A percentile compares a stretch with the other conserved stretches of the same genome.
phyloP scores from a whole-genome alignment of 2,113 vertebrate species.

The Urocitellus parryii region DNA sequence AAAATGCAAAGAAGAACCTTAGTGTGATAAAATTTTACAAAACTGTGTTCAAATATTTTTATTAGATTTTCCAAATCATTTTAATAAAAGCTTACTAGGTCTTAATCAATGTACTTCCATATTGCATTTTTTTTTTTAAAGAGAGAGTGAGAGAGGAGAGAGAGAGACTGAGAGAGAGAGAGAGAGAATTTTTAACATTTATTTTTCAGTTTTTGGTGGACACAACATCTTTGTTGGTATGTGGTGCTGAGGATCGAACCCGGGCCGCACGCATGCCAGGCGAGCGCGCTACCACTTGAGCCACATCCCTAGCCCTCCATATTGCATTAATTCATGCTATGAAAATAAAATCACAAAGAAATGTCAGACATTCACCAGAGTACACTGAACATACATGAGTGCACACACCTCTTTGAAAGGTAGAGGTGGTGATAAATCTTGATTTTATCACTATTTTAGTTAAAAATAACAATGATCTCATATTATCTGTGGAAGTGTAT shows the following conservation, averaged over 20 bases:
- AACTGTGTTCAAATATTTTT: constrained; percentile 47
- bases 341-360: constrained; percentile 67
- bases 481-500: not conserved
- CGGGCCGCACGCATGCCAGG: too few relatives aligned
- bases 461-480: not conserved
- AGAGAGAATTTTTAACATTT: too few relatives aligned
- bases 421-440: not conserved
- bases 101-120: not conserved
- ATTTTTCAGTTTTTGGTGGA: too few relatives aligned
- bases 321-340: not conserved
- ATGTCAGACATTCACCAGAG: not conserved
- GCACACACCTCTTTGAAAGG: not conserved
- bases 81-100: constrained; percentile 39
- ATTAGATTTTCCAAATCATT: constrained; percentile 24
- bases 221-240: too few relatives aligned
- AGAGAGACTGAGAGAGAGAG: too few relatives aligned
- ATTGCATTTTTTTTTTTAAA: too few relatives aligned
- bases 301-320: too few relatives aligned
- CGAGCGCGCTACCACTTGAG: too few relatives aligned
- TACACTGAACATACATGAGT: not conserved
- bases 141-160: too few relatives aligned
- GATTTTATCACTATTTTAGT: not conserved
- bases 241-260: too few relatives aligned
- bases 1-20: constrained; percentile 69
- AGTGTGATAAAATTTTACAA: constrained; percentile 55